These are phyloP conservation scores for Leptinotarsa undecemlineata DNA, from an alignment of 1,140 invertebrate species.

Conservation along the genomic window DNA sequence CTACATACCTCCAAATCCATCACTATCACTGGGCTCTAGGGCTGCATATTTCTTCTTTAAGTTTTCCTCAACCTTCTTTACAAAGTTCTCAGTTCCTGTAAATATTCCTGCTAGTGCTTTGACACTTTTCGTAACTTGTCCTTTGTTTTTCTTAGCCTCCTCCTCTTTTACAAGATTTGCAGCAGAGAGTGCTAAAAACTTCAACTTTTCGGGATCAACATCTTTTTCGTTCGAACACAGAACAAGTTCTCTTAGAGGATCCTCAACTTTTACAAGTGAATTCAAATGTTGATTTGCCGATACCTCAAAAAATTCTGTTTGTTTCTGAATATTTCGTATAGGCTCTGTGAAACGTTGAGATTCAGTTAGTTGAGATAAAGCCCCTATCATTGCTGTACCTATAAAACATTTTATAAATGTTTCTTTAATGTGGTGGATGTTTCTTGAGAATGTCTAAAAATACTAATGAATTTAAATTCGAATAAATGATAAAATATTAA, in stretches of 20 bases:
- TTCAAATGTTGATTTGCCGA: neutral
- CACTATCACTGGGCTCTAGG: constrained; percentile 68
- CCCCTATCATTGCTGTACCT: constrained; percentile 44
- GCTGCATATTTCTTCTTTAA: constrained; percentile 57
- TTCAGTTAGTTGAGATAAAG: constrained; percentile 42
- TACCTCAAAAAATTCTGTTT: neutral
- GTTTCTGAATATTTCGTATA: neutral
- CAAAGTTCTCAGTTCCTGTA: constrained; percentile 51
- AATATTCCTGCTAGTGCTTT: constrained; percentile 53
- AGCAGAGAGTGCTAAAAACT: constrained; percentile 58
- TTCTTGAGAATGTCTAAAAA: no score
- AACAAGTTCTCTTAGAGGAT: constrained; percentile 62
- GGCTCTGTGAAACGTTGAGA: constrained; percentile 31
- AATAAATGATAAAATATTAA: neutral
- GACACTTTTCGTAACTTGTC: constrained; percentile 35
- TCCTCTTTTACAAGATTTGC: constrained; percentile 47
- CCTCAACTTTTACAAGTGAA: constrained; percentile 38
- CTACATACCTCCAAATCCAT: constrained; percentile 60
- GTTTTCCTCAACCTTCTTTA: constrained; percentile 57
- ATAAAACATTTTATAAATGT: no score
- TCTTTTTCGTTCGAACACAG: constrained; percentile 56
- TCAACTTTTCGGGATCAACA: constrained; percentile 55
- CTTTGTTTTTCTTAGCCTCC: neutral
- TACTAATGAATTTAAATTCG: no score
- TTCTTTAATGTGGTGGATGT: no score